Base-by-base conservation (phyloP, 2,888 invertebrate species). In the Notocelia uddmanniana region DNA sequence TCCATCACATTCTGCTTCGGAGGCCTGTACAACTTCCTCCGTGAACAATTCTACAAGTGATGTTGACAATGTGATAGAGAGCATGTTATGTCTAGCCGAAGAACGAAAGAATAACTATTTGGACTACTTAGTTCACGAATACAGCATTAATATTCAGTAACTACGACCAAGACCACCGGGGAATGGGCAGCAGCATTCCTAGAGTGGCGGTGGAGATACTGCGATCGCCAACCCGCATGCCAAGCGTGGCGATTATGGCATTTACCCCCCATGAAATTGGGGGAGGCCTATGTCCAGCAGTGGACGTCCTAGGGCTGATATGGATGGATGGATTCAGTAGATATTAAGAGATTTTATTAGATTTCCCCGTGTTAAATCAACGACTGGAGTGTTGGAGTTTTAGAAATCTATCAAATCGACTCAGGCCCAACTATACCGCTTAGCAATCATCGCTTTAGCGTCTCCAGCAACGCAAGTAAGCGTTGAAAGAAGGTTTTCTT, bases 371-470 rank as follows among this genome's bases (percentile, higher is more conserved):
- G 34, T 57, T 9, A 57, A 34, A 57, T 57, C 57, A 34, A 57
- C 18, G 34, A 57, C 57, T 57, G 34, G 57, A 57, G 57, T 57
- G 31, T 57, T 57, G 34, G 34, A 57, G 34, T 57, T 57, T 57
- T 57, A 34, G 57, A 57, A 57, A 57, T 57, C 57, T 34, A 57
- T 57, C 34, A 34, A 34, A 57, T 57, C 57, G 52, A 52, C 23
- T 52, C 52, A 15, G 21, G 21, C 23, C 52, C 52, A 52, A 52
- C 52, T 52, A 52, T 52, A 52, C 23, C 52, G 52, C 52, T 52
- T 34, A 57, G 57, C 57, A 57, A 34, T 19, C 21, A 52, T 21
- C 52, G 52, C 52, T 52, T 52, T 52, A 52, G 31, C 57, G n/a
- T 57, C 57, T 57, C 57, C 31, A 37, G 37, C 37, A 58, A 58